A percentile compares a stretch with the other conserved stretches of the same genome.
Evolutionary conservation across 2,888 invertebrate genomes (phyloP).

Genomic region (Latrodectus elegans): DNA sequence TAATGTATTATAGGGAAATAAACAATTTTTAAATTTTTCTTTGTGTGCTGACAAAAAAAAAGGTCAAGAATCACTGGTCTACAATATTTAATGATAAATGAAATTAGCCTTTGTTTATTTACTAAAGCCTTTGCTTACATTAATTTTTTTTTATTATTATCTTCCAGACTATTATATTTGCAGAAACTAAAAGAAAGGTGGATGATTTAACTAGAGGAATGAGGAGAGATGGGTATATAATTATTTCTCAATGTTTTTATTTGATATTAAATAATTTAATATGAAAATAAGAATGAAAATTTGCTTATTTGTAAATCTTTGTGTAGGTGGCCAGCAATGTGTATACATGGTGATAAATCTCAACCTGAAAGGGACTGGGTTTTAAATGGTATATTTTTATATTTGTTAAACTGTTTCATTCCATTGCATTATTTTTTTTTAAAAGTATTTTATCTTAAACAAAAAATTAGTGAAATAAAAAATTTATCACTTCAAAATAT

Average conservation of each 20-base stretch:
- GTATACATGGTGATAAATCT: slow-evolving; percentile 79
- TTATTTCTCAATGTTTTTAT: neutral
- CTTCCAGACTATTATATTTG: slow-evolving; percentile 88
- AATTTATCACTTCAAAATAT: too few relatives aligned
- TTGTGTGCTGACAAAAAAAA: too few relatives aligned
- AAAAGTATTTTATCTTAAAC: neutral
- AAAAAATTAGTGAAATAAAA: too few relatives aligned
- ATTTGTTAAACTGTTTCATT: slow-evolving; percentile 1
- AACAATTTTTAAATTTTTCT: too few relatives aligned
- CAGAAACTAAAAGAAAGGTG: slow-evolving; percentile 97
- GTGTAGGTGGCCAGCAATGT: slow-evolving; percentile 76
- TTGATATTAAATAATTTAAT: neutral
- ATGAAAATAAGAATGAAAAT: too few relatives aligned
- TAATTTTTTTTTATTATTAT: slow-evolving; percentile 4
- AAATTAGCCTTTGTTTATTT: too few relatives aligned
- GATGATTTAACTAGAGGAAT: slow-evolving; percentile 89
- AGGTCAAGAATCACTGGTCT: too few relatives aligned
- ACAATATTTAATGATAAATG: too few relatives aligned
- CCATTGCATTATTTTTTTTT: neutral
- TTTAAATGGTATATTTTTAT: slow-evolving; percentile 74
- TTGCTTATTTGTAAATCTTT: neutral
- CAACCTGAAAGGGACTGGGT: slow-evolving; percentile 78
- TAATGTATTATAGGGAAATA: too few relatives aligned
- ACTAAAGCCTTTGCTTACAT: too few relatives aligned
- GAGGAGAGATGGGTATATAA: slow-evolving; percentile 82